Evolutionary conservation across 2,888 invertebrate species (phyloP).

Genomic region (Sericinus montela): DNA sequence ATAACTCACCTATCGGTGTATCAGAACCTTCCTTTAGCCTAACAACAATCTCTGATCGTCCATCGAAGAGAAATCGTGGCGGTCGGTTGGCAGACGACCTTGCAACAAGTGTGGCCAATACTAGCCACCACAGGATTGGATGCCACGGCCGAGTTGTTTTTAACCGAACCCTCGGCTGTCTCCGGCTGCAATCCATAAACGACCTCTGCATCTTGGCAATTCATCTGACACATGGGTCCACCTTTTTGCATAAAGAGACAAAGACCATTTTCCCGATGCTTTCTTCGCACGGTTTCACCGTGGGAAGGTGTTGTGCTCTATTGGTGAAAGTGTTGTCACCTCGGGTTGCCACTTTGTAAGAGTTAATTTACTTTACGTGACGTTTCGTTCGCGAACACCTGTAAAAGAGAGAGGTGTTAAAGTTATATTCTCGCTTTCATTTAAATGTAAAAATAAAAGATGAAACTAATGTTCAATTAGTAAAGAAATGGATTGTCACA

Average conservation of each 20-base stretch:
- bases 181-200: conserved; percentile 32
- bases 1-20: conserved; percentile 87
- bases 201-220: conserved; percentile 46
- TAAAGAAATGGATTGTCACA: too few species aligned
- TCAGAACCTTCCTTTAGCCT: conserved; percentile 92
- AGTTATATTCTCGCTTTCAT: conserved; percentile 2
- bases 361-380: conserved; percentile 54
- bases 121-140: conserved; percentile 30
- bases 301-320: conserved; percentile 48
- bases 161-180: conserved; percentile 60
- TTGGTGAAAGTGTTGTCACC: conserved; percentile 65
- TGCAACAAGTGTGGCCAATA: conserved; percentile 22
- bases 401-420: conserved; percentile 49
- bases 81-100: conserved; percentile 82
- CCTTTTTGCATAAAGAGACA: conserved; percentile 41
- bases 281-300: conserved; percentile 69
- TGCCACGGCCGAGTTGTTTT: conserved; percentile 42
- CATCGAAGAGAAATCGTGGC: conserved; percentile 92
- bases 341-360: conserved; percentile 36
- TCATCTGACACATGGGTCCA: conserved; percentile 57
- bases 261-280: conserved; percentile 58
- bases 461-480: too few species aligned
- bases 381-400: conserved; percentile 50
- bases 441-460: too few species aligned
- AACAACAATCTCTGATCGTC: conserved; percentile 94